These are phyloP conservation scores for Nerophis lumbriciformis DNA, from an alignment of 2,113 vertebrate species.

Conservation along the genomic window DNA sequence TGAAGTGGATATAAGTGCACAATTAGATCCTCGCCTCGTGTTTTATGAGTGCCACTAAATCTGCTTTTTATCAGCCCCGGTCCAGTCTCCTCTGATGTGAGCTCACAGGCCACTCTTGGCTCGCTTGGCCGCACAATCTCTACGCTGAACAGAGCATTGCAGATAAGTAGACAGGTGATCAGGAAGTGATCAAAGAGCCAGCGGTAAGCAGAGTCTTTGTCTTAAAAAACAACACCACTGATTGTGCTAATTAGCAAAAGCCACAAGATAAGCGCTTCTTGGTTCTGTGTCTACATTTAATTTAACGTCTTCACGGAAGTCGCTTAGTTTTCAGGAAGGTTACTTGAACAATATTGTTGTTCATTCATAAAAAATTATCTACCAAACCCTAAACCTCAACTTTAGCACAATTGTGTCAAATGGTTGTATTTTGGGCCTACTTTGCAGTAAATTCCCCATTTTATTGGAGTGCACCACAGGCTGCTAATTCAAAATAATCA, in stretches of 20 bases:
- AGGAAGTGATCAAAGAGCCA: conserved; percentile 50
- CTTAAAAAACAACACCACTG: conserved; percentile 43
- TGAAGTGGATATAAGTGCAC: conserved; percentile 47
- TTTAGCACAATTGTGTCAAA: too few relatives aligned
- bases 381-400: too few relatives aligned
- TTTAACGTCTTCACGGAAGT: conserved; percentile 4
- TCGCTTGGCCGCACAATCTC: conserved; percentile 49
- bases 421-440: too few relatives aligned
- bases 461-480: too few relatives aligned
- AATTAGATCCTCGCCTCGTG: conserved; percentile 54
- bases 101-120: conserved; percentile 14
- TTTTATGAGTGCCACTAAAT: conserved; percentile 63
- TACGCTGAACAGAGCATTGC: conserved; percentile 49
- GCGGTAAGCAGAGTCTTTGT: conserved; percentile 32
- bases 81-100: conserved; percentile 41
- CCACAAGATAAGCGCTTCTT: conserved; percentile 26
- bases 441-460: too few relatives aligned
- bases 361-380: too few relatives aligned
- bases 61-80: conserved; percentile 56
- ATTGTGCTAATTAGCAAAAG: conserved; percentile 44
- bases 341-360: too few relatives aligned
- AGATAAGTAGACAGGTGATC: conserved; percentile 58
- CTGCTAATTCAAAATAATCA: too few relatives aligned
- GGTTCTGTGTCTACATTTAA: conserved; percentile 2
- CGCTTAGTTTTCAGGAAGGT: too few relatives aligned